phyloP scores from a whole-genome alignment of 2,113 vertebrate genomes.

The Anoura caudifer region DNA sequence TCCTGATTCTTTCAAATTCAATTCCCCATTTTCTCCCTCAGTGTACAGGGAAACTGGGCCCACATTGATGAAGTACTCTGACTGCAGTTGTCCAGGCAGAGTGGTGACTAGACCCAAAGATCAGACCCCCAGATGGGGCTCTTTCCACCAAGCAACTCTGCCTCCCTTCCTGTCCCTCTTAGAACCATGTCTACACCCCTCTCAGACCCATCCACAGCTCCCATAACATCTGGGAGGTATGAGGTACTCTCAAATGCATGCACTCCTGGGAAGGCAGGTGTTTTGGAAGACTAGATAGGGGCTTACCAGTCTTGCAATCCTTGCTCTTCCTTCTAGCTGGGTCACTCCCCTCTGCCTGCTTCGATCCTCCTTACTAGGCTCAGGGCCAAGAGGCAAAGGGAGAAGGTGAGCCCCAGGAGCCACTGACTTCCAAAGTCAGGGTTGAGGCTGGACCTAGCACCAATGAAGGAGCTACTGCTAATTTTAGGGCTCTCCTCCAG shows the following conservation, averaged over 20 bases:
- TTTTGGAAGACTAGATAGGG: background rate
- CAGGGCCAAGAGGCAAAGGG: background rate
- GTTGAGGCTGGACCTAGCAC: background rate
- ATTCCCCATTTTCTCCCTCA: background rate
- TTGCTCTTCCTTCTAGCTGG: background rate
- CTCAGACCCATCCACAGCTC: background rate
- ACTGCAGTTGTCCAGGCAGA: background rate
- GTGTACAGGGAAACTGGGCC: background rate
- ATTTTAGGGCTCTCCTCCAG: background rate
- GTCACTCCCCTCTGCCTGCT: background rate
- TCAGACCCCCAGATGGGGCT: background rate
- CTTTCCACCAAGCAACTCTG: background rate
- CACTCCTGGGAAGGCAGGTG: background rate
- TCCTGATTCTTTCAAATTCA: background rate
- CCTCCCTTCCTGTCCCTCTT: background rate
- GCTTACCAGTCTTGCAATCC: background rate
- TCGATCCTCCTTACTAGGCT: accelerated
- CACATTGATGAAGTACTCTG: background rate
- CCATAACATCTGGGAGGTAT: background rate
- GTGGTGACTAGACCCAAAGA: background rate
- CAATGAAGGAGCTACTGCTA: background rate
- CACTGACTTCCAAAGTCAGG: background rate
- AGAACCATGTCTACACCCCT: background rate
- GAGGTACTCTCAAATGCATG: background rate
- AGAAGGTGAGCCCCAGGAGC: background rate